phyloP scores from a whole-genome alignment of 2,797 vertebrate species.

The Nannoperca australis region DNA sequence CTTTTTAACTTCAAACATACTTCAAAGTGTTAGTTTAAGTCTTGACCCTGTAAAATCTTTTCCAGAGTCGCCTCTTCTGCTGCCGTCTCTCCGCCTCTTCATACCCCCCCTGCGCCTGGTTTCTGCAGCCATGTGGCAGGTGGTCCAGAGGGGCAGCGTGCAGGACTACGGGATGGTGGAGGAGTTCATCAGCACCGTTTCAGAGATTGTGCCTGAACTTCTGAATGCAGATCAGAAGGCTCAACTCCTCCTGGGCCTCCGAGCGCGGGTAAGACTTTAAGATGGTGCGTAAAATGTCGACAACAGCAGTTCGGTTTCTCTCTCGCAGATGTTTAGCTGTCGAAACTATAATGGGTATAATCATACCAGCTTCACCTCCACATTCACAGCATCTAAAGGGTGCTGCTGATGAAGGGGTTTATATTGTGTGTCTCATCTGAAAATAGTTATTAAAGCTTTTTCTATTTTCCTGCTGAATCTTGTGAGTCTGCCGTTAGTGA shows the following conservation, averaged over 20 bases:
- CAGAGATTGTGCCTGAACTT: conserved; percentile 80
- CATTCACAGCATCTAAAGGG: background rate
- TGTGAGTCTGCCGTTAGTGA: background rate
- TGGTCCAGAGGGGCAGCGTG: conserved; percentile 75
- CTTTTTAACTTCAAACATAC: background rate
- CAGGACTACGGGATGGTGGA: conserved; percentile 84
- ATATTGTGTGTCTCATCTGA: conserved; percentile 1
- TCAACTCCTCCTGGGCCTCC: conserved; percentile 86
- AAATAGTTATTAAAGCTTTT: background rate
- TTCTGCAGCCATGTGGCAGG: conserved; percentile 85
- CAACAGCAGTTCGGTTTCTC: conserved; percentile 1
- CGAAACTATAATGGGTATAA: background rate
- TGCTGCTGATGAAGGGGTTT: conserved; percentile 11
- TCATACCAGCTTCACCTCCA: background rate
- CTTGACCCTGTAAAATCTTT: background rate
- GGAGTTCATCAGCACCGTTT: conserved; percentile 83
- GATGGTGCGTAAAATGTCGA: background rate
- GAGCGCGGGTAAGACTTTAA: conserved; percentile 69
- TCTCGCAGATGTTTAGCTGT: conserved; percentile 2
- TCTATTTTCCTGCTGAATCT: background rate
- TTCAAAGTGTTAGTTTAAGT: background rate
- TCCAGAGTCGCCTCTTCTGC: conserved; percentile 66
- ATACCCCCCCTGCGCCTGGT: conserved; percentile 81
- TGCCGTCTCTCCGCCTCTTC: conserved; percentile 81
- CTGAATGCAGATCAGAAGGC: conserved; percentile 85